Conservation (phyloP, 1,140 invertebrate genomes). For the Charaxes varanes region DNA sequence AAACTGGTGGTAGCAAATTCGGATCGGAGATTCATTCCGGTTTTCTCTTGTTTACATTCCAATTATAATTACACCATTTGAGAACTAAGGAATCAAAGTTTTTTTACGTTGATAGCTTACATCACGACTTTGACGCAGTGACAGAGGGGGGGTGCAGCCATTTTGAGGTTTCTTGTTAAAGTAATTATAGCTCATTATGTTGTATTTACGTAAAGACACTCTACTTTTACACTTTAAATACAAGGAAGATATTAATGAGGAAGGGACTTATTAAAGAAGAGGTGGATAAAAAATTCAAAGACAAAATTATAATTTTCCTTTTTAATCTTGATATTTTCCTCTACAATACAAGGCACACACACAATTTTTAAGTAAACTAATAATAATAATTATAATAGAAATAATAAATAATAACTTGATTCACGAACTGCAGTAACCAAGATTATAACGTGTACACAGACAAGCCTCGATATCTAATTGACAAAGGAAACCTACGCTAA, state of each 20-base stretch:
- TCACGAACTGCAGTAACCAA: conserved; percentile 51
- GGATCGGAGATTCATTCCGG: too few relatives aligned
- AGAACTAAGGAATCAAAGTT: too few relatives aligned
- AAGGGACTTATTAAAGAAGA: conserved; percentile 12
- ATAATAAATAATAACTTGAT: conserved; percentile 67
- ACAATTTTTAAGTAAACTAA: conserved; percentile 70
- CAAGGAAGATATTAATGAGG: background rate
- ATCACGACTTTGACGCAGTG: too few relatives aligned
- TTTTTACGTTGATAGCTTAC: too few relatives aligned
- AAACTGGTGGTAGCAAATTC: too few relatives aligned
- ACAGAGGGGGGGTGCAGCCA: too few relatives aligned
- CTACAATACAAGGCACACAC: conserved; percentile 76
- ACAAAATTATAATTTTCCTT: conserved; percentile 63
- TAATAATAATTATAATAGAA: conserved; percentile 65
- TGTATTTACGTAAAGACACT: too few relatives aligned
- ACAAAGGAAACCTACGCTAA: conserved; percentile 44
- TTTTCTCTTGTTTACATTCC: too few relatives aligned
- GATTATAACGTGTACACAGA: conserved; percentile 41
- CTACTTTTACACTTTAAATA: too few relatives aligned
- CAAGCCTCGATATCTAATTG: conserved; percentile 57
- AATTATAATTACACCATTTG: too few relatives aligned
- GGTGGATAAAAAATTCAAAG: conserved; percentile 39
- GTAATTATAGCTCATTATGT: too few relatives aligned
- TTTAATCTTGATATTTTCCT: conserved; percentile 76
- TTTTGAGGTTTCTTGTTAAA: too few relatives aligned